Conservation (phyloP, 2,113 vertebrate genomes). For the Zosterops lateralis region DNA sequence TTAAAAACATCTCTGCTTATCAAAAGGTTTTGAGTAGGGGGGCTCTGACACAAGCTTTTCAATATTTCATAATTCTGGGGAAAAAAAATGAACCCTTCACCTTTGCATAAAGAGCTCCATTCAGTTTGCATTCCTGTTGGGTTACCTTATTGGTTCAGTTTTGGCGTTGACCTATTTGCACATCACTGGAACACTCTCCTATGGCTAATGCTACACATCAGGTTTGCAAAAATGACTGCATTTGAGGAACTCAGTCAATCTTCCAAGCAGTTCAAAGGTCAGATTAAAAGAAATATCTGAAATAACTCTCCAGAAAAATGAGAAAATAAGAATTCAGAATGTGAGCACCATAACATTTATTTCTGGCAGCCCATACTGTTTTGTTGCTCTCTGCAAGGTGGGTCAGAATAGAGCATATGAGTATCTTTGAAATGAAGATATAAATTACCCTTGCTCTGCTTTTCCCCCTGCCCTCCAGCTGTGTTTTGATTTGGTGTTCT, state of each 20-base stretch:
- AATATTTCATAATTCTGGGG: constrained; percentile 43
- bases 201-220: constrained; percentile 15
- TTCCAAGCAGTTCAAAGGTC: constrained; percentile 44
- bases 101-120: constrained; percentile 41
- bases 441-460: neutral
- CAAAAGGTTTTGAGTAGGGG: constrained; percentile 28
- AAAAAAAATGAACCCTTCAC: constrained; percentile 39
- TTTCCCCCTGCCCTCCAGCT: neutral
- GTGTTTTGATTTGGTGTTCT: neutral
- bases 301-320: constrained; percentile 22
- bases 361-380: neutral
- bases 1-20: constrained; percentile 46
- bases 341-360: neutral
- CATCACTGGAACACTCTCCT: constrained; percentile 44
- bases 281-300: constrained; percentile 49
- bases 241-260: constrained; percentile 26
- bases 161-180: constrained; percentile 50
- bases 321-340: neutral
- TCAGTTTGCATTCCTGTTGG: constrained; percentile 46
- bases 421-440: constrained; percentile 9
- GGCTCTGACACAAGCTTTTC: constrained; percentile 30
- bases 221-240: constrained; percentile 33
- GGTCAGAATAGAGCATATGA: neutral
- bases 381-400: constrained; percentile 14
- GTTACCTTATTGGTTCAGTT: constrained; percentile 44